Conservation (phyloP, 2,113 vertebrate genomes). For the Panurus biarmicus region DNA sequence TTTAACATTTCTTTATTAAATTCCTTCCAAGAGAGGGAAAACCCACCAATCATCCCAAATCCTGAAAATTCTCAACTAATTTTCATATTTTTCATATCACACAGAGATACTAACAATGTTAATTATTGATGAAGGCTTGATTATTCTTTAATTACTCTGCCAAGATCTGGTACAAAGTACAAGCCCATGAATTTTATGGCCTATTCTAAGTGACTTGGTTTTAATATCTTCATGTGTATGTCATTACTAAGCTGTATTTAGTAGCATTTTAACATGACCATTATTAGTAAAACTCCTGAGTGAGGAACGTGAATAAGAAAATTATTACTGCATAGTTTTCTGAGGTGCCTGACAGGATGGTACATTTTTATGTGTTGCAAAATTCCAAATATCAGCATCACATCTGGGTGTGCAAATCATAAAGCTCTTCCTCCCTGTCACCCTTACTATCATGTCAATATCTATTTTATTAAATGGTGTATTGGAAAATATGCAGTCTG, state of each 20-base stretch:
- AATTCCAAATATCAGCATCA: background rate
- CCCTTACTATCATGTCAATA: background rate
- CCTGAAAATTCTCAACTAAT: background rate
- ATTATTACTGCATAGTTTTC: background rate
- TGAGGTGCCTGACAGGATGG: fast-evolving
- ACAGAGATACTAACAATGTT: background rate
- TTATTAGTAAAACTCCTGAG: background rate
- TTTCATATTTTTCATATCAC: background rate
- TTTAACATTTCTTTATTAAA: background rate
- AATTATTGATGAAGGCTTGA: conserved; percentile 1
- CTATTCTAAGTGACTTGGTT: background rate
- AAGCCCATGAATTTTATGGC: background rate
- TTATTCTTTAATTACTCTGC: conserved; percentile 21
- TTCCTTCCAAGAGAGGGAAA: background rate
- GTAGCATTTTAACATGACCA: background rate
- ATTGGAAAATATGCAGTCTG: background rate
- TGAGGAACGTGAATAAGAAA: background rate
- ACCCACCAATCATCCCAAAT: background rate
- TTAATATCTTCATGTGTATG: conserved; percentile 15
- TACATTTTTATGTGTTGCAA: background rate
- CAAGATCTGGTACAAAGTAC: background rate
- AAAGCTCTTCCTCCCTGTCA: background rate
- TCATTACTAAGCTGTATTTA: background rate
- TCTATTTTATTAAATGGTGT: background rate
- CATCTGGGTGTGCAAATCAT: background rate